A percentile compares a stretch with the other conserved stretches of the same genome.
phyloP scores from a whole-genome alignment of 2,888 invertebrate species.

The Microctonus hyperodae region DNA sequence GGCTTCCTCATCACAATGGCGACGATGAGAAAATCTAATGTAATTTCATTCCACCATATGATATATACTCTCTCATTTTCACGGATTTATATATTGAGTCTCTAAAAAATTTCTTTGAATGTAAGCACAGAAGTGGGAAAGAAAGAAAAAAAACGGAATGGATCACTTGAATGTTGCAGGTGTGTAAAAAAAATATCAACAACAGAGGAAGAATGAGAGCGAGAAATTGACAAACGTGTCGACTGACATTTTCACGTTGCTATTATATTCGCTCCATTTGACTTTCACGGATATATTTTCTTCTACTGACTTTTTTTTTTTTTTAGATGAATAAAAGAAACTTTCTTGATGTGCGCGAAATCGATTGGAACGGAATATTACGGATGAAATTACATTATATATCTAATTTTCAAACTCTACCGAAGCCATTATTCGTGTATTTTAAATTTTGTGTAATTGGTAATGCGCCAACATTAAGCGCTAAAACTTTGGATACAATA shows the following conservation, averaged over 20 bases:
- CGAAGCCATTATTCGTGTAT: constrained; percentile 40
- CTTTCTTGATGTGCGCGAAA: constrained; percentile 30
- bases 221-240: constrained; percentile 16
- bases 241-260: not conserved
- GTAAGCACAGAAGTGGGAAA: not conserved
- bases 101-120: not conserved
- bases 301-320: not conserved
- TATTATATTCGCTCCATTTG: constrained; percentile 26
- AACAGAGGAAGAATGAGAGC: not conserved
- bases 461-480: constrained; percentile 77
- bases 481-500: constrained; percentile 82
- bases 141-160: not conserved
- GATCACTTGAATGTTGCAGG: not conserved
- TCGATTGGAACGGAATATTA: not conserved
- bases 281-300: constrained; percentile 13
- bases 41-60: not conserved
- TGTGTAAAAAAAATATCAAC: not conserved
- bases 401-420: constrained; percentile 31
- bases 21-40: constrained; percentile 27
- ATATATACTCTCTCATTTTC: not conserved
- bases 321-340: constrained; percentile 2
- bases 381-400: not conserved
- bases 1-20: constrained; percentile 39
- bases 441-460: constrained; percentile 50
- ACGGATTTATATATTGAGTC: not conserved